These are phyloP conservation scores for Pollenia amentaria DNA, from an alignment of 2,888 invertebrate genomes.

Conservation along the genomic window DNA sequence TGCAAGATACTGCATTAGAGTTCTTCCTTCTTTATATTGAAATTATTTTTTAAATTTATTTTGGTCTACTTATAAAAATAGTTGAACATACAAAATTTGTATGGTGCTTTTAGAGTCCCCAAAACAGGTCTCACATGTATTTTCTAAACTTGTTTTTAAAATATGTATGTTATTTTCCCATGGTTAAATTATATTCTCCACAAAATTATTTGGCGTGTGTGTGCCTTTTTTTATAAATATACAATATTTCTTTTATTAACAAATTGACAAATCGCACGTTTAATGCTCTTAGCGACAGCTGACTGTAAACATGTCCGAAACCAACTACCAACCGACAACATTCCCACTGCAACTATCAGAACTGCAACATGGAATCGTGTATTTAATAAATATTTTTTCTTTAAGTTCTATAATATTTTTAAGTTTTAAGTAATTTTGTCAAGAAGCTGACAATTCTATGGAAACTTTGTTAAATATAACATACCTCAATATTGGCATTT, in stretches of 20 bases:
- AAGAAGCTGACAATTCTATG: conserved; percentile 73
- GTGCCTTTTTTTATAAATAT: conserved; percentile 10
- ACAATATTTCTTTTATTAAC: conserved; percentile 40
- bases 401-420: conserved; percentile 58
- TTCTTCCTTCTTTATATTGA: too few relatives aligned
- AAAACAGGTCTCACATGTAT: neutral
- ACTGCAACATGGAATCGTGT: conserved; percentile 60
- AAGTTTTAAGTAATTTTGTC: conserved; percentile 72
- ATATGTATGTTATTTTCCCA: neutral
- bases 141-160: neutral
- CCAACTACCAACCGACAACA: conserved; percentile 39
- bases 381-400: conserved; percentile 46
- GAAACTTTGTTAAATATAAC: conserved; percentile 55
- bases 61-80: too few relatives aligned
- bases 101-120: neutral
- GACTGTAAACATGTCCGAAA: conserved; percentile 66
- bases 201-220: conserved; percentile 44
- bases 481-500: conserved; percentile 20
- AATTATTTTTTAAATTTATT: too few relatives aligned
- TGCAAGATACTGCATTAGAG: too few relatives aligned
- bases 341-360: conserved; percentile 50
- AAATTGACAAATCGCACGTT: conserved; percentile 74
- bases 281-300: conserved; percentile 73
- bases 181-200: conserved; percentile 46
- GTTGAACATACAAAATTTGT: neutral